Base-by-base conservation (phyloP, 2,888 invertebrate genomes). In the Chironomus riparius region DNA sequence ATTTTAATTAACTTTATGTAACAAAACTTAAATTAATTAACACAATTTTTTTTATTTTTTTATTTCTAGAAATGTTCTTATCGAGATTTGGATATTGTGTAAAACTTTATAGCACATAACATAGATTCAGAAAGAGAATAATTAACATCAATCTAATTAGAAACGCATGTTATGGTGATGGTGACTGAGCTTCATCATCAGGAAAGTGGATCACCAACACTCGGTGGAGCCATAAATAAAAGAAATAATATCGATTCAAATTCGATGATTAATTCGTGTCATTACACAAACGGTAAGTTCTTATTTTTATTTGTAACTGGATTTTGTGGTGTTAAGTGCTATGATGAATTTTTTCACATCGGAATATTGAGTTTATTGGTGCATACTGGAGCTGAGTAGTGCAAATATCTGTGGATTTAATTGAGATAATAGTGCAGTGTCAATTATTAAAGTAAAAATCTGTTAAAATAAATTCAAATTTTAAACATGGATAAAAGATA, bases 111-210 rank as follows among this genome's bases (percentile, higher is more conserved):
- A 15, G 56, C 15, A 56, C n/a, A 56, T 15, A 18, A 56, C 15
- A 56, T 4, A 56, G 3, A 56, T 56, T 18, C 18, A 18, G 3
- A 13, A 48, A 38, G 24, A 12, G 24, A 24, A 24, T 18, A 56
- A 56, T 56, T 56, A 56, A 18, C 56, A 56, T 5, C 2, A 2
- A 56, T 7, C 56, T 56, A 56, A 56, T 50, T 50, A 15, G 18
- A 56, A n/a, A 56, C 15, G 38, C 38, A 38, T 50, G 50, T 56
- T 56, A 24, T 65, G 56, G 74, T 74, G 62, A 74, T 74, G 74
- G 74, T 74, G 48, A 74, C 62, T 62, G 74, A 62, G 65, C 47
- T 62, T 74, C 62, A 74, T 68, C 74, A 74, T 74, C 74, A 68
- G 65, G 74, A 74, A 74, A 74, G 74, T 74, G 74, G 74, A 74